These are phyloP conservation scores for Stercorarius parasiticus DNA, from an alignment of 2,113 vertebrate genomes.

Conservation along the genomic window DNA sequence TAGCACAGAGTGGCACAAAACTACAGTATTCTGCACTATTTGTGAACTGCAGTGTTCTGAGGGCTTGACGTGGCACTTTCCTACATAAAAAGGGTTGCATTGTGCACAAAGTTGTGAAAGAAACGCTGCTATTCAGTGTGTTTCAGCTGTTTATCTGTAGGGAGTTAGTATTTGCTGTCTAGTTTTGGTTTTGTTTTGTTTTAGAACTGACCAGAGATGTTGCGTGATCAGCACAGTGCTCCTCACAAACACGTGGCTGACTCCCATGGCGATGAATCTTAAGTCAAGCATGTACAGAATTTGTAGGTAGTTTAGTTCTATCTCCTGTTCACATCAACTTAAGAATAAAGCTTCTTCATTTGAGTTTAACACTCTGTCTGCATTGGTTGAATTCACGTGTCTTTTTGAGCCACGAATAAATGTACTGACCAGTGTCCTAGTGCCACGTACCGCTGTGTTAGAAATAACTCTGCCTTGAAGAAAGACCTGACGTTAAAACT, in stretches of 20 bases:
- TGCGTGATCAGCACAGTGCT: background rate
- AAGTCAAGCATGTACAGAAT: background rate
- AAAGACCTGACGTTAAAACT: background rate
- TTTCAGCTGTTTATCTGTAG: slow-evolving; percentile 18
- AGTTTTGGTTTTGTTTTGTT: background rate
- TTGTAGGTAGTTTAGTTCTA: background rate
- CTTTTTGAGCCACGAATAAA: background rate
- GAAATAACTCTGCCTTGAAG: background rate
- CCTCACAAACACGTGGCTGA: background rate
- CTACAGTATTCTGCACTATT: slow-evolving; percentile 11
- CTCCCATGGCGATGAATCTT: background rate
- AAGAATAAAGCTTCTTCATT: background rate
- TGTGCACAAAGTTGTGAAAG: slow-evolving; percentile 36
- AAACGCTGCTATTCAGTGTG: background rate
- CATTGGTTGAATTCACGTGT: fast-evolving
- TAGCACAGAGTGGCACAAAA: slow-evolving; percentile 11
- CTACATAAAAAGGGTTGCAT: background rate
- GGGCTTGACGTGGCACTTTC: slow-evolving; percentile 26
- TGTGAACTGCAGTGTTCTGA: background rate
- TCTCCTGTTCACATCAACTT: background rate
- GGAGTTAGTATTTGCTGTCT: background rate
- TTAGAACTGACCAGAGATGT: background rate
- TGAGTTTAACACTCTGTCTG: background rate
- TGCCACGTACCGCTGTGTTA: background rate
- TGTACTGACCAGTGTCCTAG: fast-evolving